Percentiles rank a stretch among this genome's conserved stretches.
Evolutionary conservation across 2,113 vertebrate genomes (phyloP).

Genomic region (Talpa occidentalis): DNA sequence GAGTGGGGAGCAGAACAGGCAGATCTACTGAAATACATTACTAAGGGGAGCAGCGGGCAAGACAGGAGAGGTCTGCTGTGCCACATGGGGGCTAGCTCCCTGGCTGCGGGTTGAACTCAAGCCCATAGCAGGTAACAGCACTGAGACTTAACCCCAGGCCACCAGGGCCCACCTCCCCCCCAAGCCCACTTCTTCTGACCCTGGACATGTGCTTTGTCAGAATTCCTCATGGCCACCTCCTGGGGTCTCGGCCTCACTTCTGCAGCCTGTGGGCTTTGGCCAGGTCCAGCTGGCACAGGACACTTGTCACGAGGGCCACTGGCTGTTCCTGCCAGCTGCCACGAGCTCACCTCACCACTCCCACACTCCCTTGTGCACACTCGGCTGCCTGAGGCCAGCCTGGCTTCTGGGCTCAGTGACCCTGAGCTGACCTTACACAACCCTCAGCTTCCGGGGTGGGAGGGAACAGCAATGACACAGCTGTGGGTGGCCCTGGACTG

Average conservation of each 20-base stretch:
- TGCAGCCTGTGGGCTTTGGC: neutral
- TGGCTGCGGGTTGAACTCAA: too few relatives aligned
- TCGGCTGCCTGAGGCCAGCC: neutral
- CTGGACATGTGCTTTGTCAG: neutral
- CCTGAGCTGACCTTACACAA: too few relatives aligned
- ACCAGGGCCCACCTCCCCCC: too few relatives aligned
- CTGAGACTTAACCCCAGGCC: too few relatives aligned
- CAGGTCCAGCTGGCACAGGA: neutral
- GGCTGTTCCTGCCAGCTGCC: neutral
- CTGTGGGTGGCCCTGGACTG: too few relatives aligned
- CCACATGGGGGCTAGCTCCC: too few relatives aligned
- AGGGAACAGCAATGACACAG: neutral
- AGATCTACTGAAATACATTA: too few relatives aligned
- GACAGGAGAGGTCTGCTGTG: too few relatives aligned
- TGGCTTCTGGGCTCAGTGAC: neutral
- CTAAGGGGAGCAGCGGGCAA: too few relatives aligned
- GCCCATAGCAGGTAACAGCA: too few relatives aligned
- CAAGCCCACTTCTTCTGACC: neutral
- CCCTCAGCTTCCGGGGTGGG: neutral
- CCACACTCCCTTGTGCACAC: rapidly evolving
- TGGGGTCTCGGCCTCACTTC: neutral
- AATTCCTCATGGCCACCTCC: neutral
- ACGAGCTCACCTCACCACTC: neutral
- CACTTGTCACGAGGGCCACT: neutral
- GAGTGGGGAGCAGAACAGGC: too few relatives aligned